phyloP scores from a whole-genome alignment of 1,140 invertebrate species.

The Helicoverpa zea region DNA sequence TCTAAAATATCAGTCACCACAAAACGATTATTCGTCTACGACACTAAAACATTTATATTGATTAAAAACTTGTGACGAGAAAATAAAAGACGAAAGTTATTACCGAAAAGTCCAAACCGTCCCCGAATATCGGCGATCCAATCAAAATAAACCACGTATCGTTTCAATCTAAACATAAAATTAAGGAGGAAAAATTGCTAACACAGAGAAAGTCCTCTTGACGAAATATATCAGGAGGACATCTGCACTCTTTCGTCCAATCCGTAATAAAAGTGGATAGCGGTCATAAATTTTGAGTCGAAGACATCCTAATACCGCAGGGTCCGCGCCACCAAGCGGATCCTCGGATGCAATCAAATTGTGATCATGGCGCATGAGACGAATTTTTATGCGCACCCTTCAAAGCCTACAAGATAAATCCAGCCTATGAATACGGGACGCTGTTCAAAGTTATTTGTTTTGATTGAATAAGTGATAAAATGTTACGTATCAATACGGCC shows the following conservation, averaged over 20 bases:
- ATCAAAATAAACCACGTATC: slow-evolving; percentile 46
- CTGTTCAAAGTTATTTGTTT: slow-evolving; percentile 48
- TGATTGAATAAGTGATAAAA: slow-evolving; percentile 53
- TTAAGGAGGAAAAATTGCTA: slow-evolving; percentile 48
- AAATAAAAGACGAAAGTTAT: slow-evolving; percentile 4
- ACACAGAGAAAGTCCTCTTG: slow-evolving; percentile 42
- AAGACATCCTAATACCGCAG: slow-evolving; percentile 59
- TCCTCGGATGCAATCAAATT: slow-evolving; percentile 69
- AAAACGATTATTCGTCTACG: too few species aligned
- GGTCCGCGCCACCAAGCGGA: slow-evolving; percentile 37
- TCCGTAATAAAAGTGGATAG: slow-evolving; percentile 73
- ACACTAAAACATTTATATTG: slow-evolving; percentile 31
- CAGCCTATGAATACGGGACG: slow-evolving; percentile 43
- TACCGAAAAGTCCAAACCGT: not conserved
- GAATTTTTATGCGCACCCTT: slow-evolving; percentile 70
- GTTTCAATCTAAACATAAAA: slow-evolving; percentile 47
- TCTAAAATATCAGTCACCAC: too few species aligned
- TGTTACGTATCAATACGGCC: slow-evolving; percentile 46
- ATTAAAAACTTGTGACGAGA: slow-evolving; percentile 9
- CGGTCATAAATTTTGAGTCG: slow-evolving; percentile 66
- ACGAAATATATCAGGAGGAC: slow-evolving; percentile 54
- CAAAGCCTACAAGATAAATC: slow-evolving; percentile 64
- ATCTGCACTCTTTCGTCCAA: slow-evolving; percentile 65
- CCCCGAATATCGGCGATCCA: slow-evolving; percentile 28
- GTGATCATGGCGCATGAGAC: slow-evolving; percentile 67